Percentiles rank a stretch among this genome's conserved stretches.
These are phyloP conservation scores for Chelmon rostratus DNA, from an alignment of 2,797 vertebrate genomes.

Conservation along the genomic window DNA sequence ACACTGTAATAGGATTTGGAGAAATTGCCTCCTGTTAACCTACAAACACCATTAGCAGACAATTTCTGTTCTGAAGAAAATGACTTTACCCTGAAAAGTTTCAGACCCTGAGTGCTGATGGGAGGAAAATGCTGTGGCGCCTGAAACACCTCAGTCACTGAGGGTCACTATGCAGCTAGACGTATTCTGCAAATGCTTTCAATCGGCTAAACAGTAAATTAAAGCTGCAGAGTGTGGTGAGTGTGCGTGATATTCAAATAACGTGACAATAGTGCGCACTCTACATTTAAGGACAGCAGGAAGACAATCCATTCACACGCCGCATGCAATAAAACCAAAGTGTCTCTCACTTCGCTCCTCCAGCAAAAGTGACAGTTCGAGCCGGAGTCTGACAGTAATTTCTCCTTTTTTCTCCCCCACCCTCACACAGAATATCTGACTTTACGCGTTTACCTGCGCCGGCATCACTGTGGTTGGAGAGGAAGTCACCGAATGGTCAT, in stretches of 20 bases:
- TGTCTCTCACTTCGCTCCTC: conserved; percentile 19
- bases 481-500: conserved; percentile 87
- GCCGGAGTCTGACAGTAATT: neutral
- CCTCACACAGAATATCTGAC: conserved; percentile 17
- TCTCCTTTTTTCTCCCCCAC: neutral
- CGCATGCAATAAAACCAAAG: conserved; percentile 35
- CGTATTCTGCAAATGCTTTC: neutral
- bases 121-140: neutral
- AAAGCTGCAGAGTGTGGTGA: neutral
- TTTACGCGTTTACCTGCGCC: conserved; percentile 88
- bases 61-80: conserved; percentile 54
- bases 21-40: conserved; percentile 76
- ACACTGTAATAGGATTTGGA: conserved; percentile 78
- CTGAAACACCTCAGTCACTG: neutral
- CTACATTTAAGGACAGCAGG: conserved; percentile 21
- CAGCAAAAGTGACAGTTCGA: conserved; percentile 25
- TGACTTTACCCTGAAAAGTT: conserved; percentile 63
- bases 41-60: conserved; percentile 81
- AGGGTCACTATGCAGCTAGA: neutral
- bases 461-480: conserved; percentile 93
- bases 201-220: neutral
- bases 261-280: conserved; percentile 41
- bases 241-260: conserved; percentile 27
- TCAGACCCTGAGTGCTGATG: conserved; percentile 23
- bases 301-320: conserved; percentile 11